phyloP scores from a whole-genome alignment of 2,797 vertebrate species.

The Xerus rutilus region DNA sequence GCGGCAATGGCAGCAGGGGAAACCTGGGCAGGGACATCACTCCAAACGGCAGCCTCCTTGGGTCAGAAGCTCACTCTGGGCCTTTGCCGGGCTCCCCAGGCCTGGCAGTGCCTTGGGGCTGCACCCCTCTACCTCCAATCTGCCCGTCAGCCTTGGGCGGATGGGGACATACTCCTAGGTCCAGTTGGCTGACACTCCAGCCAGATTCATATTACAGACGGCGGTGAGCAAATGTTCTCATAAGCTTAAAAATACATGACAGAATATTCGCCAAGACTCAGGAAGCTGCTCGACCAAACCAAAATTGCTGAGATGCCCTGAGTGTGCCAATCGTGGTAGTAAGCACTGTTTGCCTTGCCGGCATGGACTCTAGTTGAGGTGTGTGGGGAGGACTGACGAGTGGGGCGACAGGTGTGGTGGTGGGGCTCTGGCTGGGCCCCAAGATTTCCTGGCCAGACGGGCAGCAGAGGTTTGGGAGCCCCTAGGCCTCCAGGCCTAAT shows the following conservation, averaged over 20 bases:
- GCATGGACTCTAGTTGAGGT: neutral
- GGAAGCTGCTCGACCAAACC: conserved; percentile 53
- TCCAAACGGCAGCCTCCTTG: neutral
- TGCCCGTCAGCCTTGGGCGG: neutral
- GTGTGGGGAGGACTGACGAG: neutral
- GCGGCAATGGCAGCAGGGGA: neutral
- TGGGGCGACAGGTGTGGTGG: neutral
- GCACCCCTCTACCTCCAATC: neutral
- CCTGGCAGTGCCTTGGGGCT: neutral
- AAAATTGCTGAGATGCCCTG: conserved; percentile 72
- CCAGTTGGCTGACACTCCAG: conserved; percentile 8
- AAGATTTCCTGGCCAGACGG: neutral
- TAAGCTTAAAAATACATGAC: conserved; percentile 82
- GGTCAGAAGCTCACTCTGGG: neutral
- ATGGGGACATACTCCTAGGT: conserved; percentile 47
- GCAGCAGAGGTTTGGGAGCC: neutral
- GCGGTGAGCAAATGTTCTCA: conserved; percentile 63
- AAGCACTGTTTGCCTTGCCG: conserved; percentile 61
- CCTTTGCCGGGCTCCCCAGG: neutral
- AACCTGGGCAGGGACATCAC: neutral
- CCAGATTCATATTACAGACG: neutral
- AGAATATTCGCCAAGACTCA: conserved; percentile 26
- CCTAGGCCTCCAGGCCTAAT: accelerated
- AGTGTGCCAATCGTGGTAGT: conserved; percentile 42
- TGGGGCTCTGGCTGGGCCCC: neutral